Evolutionary conservation across 2,113 vertebrate species (phyloP).

Genomic region (Bothrops jararaca): DNA sequence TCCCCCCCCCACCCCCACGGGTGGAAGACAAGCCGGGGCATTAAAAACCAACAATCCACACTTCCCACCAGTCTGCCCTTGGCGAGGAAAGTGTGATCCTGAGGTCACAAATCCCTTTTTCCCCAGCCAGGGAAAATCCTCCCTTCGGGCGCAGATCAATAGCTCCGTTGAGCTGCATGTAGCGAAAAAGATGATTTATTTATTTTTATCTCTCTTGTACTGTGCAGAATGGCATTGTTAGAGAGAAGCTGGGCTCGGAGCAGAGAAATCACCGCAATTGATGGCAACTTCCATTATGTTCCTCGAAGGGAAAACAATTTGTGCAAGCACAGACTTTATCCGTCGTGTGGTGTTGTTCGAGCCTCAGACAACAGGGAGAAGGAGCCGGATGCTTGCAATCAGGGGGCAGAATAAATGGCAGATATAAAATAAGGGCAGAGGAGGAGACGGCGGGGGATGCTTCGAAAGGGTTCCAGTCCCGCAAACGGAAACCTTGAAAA

Average conservation of each 20-base stretch:
- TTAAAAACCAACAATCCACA: background rate
- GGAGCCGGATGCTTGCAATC: background rate
- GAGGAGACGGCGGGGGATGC: background rate
- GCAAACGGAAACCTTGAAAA: background rate
- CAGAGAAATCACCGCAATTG: background rate
- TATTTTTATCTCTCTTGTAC: background rate
- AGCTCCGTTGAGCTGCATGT: background rate
- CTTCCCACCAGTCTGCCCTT: background rate
- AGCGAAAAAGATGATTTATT: background rate
- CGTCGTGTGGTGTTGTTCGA: background rate
- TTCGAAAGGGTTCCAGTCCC: background rate
- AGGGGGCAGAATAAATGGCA: background rate
- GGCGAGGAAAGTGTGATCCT: background rate
- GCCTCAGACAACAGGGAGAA: background rate
- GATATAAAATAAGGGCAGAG: background rate
- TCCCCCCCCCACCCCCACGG: background rate
- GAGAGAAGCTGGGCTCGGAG: background rate
- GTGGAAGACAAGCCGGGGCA: background rate
- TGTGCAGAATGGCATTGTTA: background rate
- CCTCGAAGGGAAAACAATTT: background rate
- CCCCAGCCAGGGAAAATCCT: background rate
- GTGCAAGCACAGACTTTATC: background rate
- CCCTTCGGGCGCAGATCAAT: background rate
- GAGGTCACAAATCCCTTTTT: background rate
- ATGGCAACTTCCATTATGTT: background rate